Evolutionary conservation across 2,888 invertebrate genomes (phyloP).

Genomic region (Osmoderma eremita): DNA sequence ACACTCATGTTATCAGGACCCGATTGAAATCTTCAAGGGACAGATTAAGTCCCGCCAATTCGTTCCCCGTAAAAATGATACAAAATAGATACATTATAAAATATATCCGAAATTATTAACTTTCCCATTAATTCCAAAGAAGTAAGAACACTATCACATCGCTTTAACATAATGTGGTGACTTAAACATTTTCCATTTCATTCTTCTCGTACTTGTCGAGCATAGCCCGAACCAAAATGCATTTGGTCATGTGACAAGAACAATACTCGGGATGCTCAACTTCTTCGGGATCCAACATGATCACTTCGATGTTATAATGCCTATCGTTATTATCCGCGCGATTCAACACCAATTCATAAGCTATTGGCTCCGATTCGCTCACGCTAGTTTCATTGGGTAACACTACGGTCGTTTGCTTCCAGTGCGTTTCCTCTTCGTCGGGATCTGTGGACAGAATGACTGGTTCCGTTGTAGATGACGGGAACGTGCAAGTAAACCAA

Average conservation of each 20-base stretch:
- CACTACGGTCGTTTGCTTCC: conserved; percentile 81
- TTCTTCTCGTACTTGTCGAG: conserved; percentile 65
- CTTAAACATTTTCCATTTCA: conserved; percentile 32
- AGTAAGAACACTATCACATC: too few relatives aligned
- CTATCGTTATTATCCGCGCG: conserved; percentile 66
- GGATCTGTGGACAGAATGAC: conserved; percentile 70
- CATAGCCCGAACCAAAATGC: conserved; percentile 75
- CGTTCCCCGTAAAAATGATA: too few relatives aligned
- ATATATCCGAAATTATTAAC: too few relatives aligned
- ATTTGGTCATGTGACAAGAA: conserved; percentile 79
- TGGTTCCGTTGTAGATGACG: conserved; percentile 62
- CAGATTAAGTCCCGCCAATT: too few relatives aligned
- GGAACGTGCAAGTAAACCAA: conserved; percentile 85
- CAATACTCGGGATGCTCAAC: conserved; percentile 83
- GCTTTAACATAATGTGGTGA: too few relatives aligned
- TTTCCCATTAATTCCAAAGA: too few relatives aligned
- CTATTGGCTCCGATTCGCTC: conserved; percentile 73
- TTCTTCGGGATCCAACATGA: conserved; percentile 74
- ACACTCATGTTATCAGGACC: too few relatives aligned
- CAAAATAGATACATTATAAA: too few relatives aligned
- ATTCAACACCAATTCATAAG: conserved; percentile 73
- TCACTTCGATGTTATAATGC: conserved; percentile 76
- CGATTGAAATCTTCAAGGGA: too few relatives aligned
- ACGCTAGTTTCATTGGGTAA: conserved; percentile 73
- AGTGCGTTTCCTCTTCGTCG: conserved; percentile 70